phyloP scores from a whole-genome alignment of 2,113 vertebrate genomes.

The Sinocyclocheilus anshuiensis region DNA sequence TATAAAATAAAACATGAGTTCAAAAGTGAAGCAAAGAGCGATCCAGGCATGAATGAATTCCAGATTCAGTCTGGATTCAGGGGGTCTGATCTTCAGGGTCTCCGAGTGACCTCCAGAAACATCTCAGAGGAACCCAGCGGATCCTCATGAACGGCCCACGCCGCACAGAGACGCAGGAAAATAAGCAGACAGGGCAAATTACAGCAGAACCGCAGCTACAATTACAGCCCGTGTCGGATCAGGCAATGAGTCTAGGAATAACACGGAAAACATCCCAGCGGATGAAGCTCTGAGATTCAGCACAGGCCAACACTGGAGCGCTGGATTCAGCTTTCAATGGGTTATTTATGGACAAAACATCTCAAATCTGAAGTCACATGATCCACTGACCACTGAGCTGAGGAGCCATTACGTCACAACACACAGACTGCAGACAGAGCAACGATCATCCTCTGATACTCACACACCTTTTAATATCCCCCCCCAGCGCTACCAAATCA shows the following conservation, averaged over 20 bases:
- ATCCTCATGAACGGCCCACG: background rate
- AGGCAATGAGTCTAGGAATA: background rate
- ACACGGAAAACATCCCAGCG: background rate
- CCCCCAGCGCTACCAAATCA: no score
- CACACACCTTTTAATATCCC: no score
- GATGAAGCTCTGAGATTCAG: background rate
- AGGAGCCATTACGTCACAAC: background rate
- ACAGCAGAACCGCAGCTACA: slow-evolving; percentile 4
- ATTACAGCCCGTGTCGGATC: background rate
- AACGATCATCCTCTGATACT: background rate
- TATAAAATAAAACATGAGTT: background rate
- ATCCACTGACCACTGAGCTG: background rate
- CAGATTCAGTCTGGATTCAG: background rate
- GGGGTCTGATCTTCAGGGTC: no score
- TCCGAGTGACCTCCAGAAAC: no score
- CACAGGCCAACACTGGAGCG: background rate
- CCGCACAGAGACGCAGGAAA: background rate
- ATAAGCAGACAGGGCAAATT: background rate
- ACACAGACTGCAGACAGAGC: background rate
- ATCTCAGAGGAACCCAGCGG: background rate
- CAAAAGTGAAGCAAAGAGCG: background rate
- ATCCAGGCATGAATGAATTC: background rate
- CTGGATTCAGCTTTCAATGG: background rate
- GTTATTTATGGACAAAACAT: background rate
- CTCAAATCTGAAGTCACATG: background rate